Evolutionary conservation across 2,797 vertebrate genomes (phyloP).

Genomic region (Tamandua tetradactyla): DNA sequence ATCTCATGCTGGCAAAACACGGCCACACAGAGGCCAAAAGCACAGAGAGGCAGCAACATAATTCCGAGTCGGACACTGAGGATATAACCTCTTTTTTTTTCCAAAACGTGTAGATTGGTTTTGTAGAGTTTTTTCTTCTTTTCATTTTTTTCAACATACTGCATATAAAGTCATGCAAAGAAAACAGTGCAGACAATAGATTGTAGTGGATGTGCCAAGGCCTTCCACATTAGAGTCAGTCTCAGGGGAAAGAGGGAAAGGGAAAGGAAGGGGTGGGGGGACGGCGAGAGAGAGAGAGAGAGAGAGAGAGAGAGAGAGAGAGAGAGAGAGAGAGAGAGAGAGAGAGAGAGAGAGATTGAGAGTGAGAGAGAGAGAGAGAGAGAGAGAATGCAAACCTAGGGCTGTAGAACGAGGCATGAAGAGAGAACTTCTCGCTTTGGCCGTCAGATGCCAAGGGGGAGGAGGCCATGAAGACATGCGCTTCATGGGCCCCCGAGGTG

Average conservation of each 20-base stretch:
- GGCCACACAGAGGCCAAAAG: slow-evolving; percentile 74
- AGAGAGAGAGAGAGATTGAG: background rate
- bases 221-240: slow-evolving; percentile 68
- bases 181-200: slow-evolving; percentile 85
- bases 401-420: background rate
- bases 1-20: slow-evolving; percentile 81
- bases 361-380: background rate
- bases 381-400: background rate
- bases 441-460: background rate
- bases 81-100: slow-evolving; percentile 76
- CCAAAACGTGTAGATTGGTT: slow-evolving; percentile 80
- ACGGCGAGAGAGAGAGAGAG: no score
- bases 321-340: background rate
- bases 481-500: background rate
- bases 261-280: slow-evolving; percentile 33
- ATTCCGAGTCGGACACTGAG: slow-evolving; percentile 83
- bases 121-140: slow-evolving; percentile 76
- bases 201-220: slow-evolving; percentile 72
- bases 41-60: slow-evolving; percentile 83
- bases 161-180: slow-evolving; percentile 87
- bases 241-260: slow-evolving; percentile 61
- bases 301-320: background rate
- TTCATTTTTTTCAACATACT: slow-evolving; percentile 82
- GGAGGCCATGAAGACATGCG: background rate
- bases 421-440: background rate